A percentile compares a stretch with the other conserved stretches of the same genome.
phyloP scores from a whole-genome alignment of 1,140 invertebrate genomes.

The Cecropterus lyciades region DNA sequence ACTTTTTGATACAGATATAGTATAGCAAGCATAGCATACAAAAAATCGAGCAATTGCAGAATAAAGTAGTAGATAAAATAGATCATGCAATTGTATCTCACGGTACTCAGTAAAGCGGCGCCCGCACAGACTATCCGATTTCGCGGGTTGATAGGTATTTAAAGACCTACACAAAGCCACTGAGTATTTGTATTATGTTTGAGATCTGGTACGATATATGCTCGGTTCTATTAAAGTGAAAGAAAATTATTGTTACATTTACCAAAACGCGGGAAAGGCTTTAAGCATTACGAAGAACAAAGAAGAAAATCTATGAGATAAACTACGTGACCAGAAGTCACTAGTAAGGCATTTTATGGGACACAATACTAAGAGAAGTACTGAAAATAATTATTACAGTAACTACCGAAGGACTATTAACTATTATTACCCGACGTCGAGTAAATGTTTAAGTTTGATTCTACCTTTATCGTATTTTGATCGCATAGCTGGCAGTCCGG shows the following conservation, averaged over 20 bases:
- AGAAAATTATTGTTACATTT: neutral
- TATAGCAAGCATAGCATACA: conserved; percentile 26
- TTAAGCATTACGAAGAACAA: conserved; percentile 11
- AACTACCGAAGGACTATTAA: too few species aligned
- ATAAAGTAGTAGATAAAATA: conserved; percentile 8
- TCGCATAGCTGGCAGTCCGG: neutral
- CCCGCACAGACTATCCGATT: conserved; percentile 24
- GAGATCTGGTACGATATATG: neutral
- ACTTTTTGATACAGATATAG: neutral
- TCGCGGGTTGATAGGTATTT: conserved; percentile 15
- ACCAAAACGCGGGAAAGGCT: conserved; percentile 8
- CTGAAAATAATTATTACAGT: too few species aligned
- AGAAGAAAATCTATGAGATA: conserved; percentile 8
- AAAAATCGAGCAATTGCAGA: conserved; percentile 13
- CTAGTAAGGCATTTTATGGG: neutral
- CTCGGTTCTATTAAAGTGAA: neutral
- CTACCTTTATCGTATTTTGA: neutral
- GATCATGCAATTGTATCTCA: conserved; percentile 18
- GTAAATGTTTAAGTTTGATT: neutral
- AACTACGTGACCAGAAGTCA: neutral
- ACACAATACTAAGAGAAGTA: neutral
- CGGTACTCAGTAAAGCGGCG: conserved; percentile 30
- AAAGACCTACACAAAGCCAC: conserved; percentile 5
- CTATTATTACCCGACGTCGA: neutral
- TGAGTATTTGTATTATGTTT: conserved; percentile 9